A percentile compares a stretch with the other conserved stretches of the same genome.
Conservation (phyloP, 1,140 invertebrate species). For the Eubasilissa regina region DNA sequence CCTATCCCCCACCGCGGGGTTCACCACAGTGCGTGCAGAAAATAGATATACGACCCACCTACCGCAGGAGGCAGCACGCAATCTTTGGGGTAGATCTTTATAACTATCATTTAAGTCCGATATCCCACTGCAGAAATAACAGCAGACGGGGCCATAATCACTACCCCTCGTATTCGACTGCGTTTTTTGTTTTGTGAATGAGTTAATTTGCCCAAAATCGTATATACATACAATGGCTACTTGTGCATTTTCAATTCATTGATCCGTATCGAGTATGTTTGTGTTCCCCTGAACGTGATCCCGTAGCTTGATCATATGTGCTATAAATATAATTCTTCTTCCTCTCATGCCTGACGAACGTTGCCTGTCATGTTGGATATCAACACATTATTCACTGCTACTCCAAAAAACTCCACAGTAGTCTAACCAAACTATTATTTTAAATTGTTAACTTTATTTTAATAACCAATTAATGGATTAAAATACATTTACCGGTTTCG, state of each 20-base stretch:
- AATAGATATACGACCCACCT: slow-evolving; percentile 26
- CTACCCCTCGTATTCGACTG: not conserved
- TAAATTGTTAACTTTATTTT: no score
- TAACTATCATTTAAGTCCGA: slow-evolving; percentile 25
- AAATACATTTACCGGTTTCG: no score
- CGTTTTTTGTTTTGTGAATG: slow-evolving; percentile 19
- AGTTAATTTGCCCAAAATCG: slow-evolving; percentile 9
- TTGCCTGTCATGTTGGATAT: no score
- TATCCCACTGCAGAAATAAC: slow-evolving; percentile 1
- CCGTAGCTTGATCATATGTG: no score
- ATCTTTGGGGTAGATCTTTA: slow-evolving; percentile 7
- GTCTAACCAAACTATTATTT: no score
- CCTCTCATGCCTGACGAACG: no score
- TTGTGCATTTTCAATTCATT: not conserved
- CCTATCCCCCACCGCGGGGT: slow-evolving; percentile 12
- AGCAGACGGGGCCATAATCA: slow-evolving; percentile 5
- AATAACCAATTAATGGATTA: no score
- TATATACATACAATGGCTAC: not conserved
- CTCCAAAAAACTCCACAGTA: no score
- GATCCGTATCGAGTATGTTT: not conserved
- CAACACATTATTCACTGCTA: no score
- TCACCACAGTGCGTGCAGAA: slow-evolving; percentile 19
- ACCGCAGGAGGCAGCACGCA: slow-evolving; percentile 13
- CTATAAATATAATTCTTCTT: no score
- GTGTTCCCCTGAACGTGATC: no score